phyloP scores from a whole-genome alignment of 30 jellyfish, hydroid and myxozoan species.

The Calvadosia cruxmelitensis region DNA sequence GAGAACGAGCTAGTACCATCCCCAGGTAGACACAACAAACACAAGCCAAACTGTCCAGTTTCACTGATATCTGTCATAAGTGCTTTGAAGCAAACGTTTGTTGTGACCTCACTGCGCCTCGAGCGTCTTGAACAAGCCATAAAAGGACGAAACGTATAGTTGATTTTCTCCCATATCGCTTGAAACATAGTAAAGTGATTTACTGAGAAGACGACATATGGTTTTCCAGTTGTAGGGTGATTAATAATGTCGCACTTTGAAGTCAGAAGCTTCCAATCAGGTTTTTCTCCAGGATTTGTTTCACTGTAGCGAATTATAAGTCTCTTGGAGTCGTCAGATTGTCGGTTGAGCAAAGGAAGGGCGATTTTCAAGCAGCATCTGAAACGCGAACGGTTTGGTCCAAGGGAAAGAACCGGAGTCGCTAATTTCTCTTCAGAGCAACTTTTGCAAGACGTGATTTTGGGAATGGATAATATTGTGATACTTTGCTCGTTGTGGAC shows the following conservation, averaged over 20 bases:
- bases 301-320: constrained; percentile 33
- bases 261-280: constrained; percentile 42
- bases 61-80: constrained; percentile 68
- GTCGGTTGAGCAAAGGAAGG: not conserved
- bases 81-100: constrained; percentile 63
- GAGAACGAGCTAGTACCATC: constrained; percentile 42
- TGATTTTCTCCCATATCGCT: constrained; percentile 37
- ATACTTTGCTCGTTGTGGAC: too few relatives aligned
- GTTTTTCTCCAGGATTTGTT: constrained; percentile 36
- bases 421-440: too few relatives aligned
- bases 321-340: not conserved
- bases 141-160: constrained; percentile 25
- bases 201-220: constrained; percentile 38
- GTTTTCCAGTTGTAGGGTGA: constrained; percentile 2
- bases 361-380: not conserved
- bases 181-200: constrained; percentile 62
- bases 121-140: constrained; percentile 27
- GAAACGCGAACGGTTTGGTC: not conserved
- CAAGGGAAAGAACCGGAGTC: not conserved
- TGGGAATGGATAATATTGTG: too few relatives aligned
- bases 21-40: constrained; percentile 41
- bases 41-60: constrained; percentile 69
- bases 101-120: constrained; percentile 23
- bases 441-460: too few relatives aligned
- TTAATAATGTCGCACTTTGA: constrained; percentile 11